Base-by-base conservation (phyloP, 2,113 vertebrate species). In the Callionymus lyra region DNA sequence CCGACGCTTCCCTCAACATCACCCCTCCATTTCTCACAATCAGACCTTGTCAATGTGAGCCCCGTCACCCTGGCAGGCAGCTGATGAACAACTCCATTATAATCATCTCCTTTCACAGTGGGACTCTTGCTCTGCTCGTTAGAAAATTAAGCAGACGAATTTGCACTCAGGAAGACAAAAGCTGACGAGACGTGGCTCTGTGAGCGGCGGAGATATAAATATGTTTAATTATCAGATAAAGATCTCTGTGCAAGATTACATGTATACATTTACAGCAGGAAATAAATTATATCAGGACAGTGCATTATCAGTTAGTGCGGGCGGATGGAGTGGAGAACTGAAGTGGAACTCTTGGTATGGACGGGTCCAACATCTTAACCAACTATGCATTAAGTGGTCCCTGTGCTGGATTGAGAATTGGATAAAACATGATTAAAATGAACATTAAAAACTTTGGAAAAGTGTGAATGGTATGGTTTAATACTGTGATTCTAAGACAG, bases 201-300 rank as follows among this genome's bases (percentile, higher is more conserved):
- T 50, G 31, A 62, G 51, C 46, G 19, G 10, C 40, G 56, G 31
- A 39, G 12, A 46, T 63, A 53, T 50, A 63, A 68, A 76, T 48
- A 59, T 53, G 51, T 75, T 82, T 81, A 74, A 71, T 76, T 63
- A 55, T 41, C 70, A 62, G 47, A 65, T 51, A 63, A 53, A 59
- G 46, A 61, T 66, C 36, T 59, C 38, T 41, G 55, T 47, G 33
- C 67, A 38, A 56, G 65, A 53, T 64, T 67, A 76, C 50, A 69
- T 45, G 17, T 36, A 59, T 36, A 72, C 35, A 19, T 52, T 54
- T 53, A 65, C 61, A 72, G 64, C 62, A 71, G 54, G 60, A 44
- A 63, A 63, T 53, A 53, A 60, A 70, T 76, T 76, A 79, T 76
- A 82, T 76, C 63, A 76, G 53, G 57, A 77, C 59, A 79, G 56